phyloP scores from a whole-genome alignment of 2,797 vertebrate species.

The Cynodonichthys magdalenae region DNA sequence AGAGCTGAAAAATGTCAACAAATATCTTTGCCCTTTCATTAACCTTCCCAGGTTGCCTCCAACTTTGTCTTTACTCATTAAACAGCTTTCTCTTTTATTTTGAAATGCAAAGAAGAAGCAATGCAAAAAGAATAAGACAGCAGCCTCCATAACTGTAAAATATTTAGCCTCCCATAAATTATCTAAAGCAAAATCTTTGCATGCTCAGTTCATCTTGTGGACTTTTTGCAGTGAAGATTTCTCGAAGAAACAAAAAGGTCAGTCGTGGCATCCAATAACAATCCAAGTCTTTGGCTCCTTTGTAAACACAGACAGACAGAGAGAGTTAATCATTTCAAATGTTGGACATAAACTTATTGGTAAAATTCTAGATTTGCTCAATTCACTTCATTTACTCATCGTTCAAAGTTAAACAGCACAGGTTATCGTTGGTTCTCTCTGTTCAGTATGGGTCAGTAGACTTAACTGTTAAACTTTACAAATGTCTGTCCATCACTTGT shows the following conservation, averaged over 20 bases:
- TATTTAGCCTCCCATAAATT: constrained; percentile 13
- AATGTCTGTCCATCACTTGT: constrained; percentile 39
- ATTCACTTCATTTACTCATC: not conserved
- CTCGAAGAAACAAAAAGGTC: constrained; percentile 41
- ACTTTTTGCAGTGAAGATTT: constrained; percentile 15
- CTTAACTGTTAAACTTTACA: constrained; percentile 11
- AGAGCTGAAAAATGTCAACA: constrained; percentile 10
- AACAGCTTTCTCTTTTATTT: not conserved
- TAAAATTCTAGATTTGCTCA: not conserved
- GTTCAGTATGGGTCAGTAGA: not conserved
- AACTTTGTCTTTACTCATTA: not conserved
- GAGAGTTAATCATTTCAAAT: not conserved
- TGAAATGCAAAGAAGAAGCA: constrained; percentile 17
- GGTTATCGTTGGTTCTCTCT: not conserved
- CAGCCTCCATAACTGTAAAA: constrained; percentile 21
- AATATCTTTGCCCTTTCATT: not conserved
- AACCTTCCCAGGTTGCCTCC: not conserved
- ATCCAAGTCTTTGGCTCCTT: constrained; percentile 10
- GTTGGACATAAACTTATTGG: not conserved
- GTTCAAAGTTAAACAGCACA: no score
- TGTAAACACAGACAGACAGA: constrained; percentile 8
- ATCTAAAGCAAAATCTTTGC: constrained; percentile 6
- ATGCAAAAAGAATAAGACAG: constrained; percentile 18
- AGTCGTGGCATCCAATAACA: constrained; percentile 23
- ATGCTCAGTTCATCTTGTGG: constrained; percentile 5